phyloP scores from a whole-genome alignment of 2,113 vertebrate species.

The Cisticola juncidis region DNA sequence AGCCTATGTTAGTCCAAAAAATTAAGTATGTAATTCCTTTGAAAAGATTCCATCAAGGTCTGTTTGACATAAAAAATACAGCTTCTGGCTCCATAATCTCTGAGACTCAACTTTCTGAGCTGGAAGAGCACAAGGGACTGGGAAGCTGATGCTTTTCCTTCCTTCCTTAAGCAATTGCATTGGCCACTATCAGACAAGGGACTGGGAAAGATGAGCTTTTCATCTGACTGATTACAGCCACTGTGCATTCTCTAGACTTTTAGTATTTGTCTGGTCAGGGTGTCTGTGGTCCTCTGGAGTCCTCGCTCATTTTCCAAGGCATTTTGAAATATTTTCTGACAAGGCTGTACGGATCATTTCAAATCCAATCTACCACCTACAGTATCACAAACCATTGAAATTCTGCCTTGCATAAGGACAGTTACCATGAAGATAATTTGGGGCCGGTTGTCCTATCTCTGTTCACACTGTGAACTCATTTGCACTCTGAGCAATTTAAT shows the following conservation, averaged over 20 bases:
- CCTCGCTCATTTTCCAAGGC: neutral
- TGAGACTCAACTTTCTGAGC: neutral
- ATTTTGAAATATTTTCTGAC: neutral
- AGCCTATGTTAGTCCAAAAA: neutral
- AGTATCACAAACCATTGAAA: neutral
- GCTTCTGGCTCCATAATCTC: neutral
- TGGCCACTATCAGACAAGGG: neutral
- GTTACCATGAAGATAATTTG: constrained; percentile 32
- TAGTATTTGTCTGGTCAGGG: neutral
- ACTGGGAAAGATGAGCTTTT: neutral
- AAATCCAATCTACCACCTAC: constrained; percentile 52
- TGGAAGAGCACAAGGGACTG: neutral
- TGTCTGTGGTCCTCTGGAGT: neutral
- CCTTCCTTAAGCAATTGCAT: neutral
- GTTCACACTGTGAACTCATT: constrained; percentile 40
- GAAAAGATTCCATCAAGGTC: neutral
- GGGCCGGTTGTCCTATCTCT: neutral
- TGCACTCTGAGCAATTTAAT: neutral
- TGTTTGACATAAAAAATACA: neutral
- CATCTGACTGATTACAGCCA: neutral
- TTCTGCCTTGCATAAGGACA: neutral
- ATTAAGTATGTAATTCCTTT: neutral
- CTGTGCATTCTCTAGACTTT: neutral
- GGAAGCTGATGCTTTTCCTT: neutral
- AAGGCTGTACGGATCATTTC: neutral